Percentiles rank a stretch among this genome's conserved stretches.
phyloP scores from a whole-genome alignment of 2,888 invertebrate species.

The Perizoma affinitatum region DNA sequence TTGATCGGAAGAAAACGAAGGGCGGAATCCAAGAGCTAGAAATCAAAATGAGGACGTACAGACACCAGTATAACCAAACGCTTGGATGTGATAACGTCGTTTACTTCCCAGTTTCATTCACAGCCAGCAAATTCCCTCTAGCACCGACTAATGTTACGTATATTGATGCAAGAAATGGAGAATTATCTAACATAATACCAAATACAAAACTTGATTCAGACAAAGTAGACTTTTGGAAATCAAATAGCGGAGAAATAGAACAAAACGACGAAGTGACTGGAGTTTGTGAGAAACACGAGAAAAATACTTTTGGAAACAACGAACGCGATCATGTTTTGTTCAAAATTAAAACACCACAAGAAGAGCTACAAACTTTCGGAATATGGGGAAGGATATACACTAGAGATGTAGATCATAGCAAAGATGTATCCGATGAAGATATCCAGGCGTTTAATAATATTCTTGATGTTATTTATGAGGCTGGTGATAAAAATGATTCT shows the following conservation, averaged over 20 bases:
- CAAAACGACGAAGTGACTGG: slow-evolving; percentile 2
- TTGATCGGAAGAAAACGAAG: slow-evolving; percentile 61
- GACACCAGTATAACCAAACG: slow-evolving; percentile 57
- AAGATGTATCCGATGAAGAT: slow-evolving; percentile 52
- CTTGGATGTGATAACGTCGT: slow-evolving; percentile 65
- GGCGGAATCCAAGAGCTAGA: slow-evolving; percentile 69
- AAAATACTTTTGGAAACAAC: slow-evolving; percentile 9
- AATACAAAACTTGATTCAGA: slow-evolving; percentile 2
- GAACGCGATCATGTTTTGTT: slow-evolving; percentile 48
- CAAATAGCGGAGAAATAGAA: neutral
- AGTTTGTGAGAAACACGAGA: slow-evolving; percentile 22
- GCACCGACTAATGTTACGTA: slow-evolving; percentile 57
- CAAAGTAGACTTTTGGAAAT: slow-evolving; percentile 12
- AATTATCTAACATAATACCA: slow-evolving; percentile 18
- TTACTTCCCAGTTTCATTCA: slow-evolving; percentile 80
- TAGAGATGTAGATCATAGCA: slow-evolving; percentile 70
- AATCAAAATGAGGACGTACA: slow-evolving; percentile 72
- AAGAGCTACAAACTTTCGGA: slow-evolving; percentile 74
- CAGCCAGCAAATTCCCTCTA: slow-evolving; percentile 77
- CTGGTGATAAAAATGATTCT: slow-evolving; percentile 19
- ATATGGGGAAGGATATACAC: slow-evolving; percentile 75
- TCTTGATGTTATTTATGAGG: slow-evolving; percentile 58
- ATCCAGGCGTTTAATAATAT: slow-evolving; percentile 51
- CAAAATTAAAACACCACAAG: slow-evolving; percentile 63
- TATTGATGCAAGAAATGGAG: slow-evolving; percentile 14